A percentile compares a stretch with the other conserved stretches of the same genome.
Conservation (phyloP, 2,113 vertebrate genomes). For the Pomatorhinus ruficollis region DNA sequence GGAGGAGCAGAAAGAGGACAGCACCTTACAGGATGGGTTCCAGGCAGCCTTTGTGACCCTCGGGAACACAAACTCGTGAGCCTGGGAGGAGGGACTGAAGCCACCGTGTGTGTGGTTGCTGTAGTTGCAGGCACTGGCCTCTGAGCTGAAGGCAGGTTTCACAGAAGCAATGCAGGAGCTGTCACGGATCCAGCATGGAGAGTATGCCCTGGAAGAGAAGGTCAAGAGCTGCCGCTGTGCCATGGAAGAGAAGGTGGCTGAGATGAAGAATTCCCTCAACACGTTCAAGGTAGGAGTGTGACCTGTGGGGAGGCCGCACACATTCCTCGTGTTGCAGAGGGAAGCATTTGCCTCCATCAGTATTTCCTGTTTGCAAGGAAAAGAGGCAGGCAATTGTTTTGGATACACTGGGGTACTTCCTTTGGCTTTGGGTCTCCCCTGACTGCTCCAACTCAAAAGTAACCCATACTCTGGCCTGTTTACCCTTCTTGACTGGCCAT, state of each 20-base stretch:
- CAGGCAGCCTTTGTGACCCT: not conserved
- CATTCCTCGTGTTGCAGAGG: not conserved
- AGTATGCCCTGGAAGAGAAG: conserved; percentile 87
- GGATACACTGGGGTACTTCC: not conserved
- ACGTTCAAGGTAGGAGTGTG: conserved; percentile 85
- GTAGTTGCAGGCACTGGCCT: conserved; percentile 90
- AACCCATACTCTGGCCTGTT: not conserved
- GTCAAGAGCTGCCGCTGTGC: conserved; percentile 86
- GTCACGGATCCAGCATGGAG: conserved; percentile 84
- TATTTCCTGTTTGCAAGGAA: not conserved
- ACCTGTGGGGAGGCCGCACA: not conserved
- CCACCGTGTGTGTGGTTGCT: not conserved
- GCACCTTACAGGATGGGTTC: not conserved
- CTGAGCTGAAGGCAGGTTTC: conserved; percentile 90
- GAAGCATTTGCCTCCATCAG: not conserved
- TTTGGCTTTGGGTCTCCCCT: not conserved
- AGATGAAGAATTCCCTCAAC: conserved; percentile 92
- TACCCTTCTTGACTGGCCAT: not conserved
- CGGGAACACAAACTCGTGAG: not conserved
- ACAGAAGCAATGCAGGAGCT: conserved; percentile 86
- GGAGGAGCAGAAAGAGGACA: conserved; percentile 4
- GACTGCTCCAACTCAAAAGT: not conserved
- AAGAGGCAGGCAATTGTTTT: not conserved
- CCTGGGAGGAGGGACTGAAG: not conserved
- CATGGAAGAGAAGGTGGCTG: conserved; percentile 90